phyloP scores from a whole-genome alignment of 2,113 vertebrate species.

The Noctilio leporinus region DNA sequence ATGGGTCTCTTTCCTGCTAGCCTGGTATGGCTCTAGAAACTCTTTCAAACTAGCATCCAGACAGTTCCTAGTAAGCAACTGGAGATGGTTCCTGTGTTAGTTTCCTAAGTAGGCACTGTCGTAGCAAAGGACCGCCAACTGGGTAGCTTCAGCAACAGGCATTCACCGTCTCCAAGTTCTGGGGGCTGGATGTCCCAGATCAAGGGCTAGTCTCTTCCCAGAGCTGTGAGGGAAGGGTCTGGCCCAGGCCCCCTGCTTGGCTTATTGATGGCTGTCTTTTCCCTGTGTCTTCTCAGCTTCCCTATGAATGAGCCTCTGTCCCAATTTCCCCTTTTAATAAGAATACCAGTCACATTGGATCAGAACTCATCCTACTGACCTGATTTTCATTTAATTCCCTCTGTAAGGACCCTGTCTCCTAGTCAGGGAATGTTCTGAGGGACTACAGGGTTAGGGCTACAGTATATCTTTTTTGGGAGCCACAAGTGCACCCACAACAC shows the following conservation, averaged over 20 bases:
- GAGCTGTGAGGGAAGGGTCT: neutral
- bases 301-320: neutral
- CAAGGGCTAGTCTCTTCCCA: neutral
- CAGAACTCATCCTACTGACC: neutral
- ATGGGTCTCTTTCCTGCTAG: neutral
- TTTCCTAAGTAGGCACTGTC: neutral
- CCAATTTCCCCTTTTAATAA: neutral
- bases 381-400: neutral
- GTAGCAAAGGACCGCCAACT: neutral
- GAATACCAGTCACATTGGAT: neutral
- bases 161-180: rapidly evolving
- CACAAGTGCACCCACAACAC: neutral
- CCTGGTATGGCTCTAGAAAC: neutral
- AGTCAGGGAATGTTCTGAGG: neutral
- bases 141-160: no score
- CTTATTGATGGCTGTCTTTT: neutral
- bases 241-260: neutral
- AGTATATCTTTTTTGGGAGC: neutral
- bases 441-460: neutral
- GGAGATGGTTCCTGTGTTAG: neutral
- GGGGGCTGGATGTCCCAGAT: neutral
- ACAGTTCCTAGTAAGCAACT: no score
- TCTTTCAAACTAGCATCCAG: neutral
- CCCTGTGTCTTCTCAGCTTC: neutral
- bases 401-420: neutral